phyloP scores from a whole-genome alignment of 2,797 vertebrate genomes.

The Neomorphus geoffroyi region DNA sequence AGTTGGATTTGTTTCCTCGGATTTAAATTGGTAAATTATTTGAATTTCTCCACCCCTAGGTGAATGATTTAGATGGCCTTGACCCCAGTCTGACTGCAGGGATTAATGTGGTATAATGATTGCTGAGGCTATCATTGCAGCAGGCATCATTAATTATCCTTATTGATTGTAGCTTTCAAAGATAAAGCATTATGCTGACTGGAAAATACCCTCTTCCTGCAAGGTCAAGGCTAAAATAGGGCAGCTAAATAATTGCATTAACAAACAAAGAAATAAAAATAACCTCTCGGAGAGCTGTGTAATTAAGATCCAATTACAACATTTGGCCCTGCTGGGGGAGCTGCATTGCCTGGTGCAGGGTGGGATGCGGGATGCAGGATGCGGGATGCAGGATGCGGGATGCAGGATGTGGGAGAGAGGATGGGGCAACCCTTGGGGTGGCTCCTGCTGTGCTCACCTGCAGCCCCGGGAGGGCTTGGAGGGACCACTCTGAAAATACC shows the following conservation, averaged over 20 bases:
- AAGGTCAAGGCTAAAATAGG: slow-evolving; percentile 98
- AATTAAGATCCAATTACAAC: slow-evolving; percentile 83
- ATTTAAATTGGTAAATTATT: slow-evolving; percentile 94
- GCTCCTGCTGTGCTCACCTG: not conserved
- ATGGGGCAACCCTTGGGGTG: not conserved
- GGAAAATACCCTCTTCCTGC: slow-evolving; percentile 93
- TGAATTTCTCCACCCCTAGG: slow-evolving; percentile 96
- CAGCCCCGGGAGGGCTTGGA: slow-evolving; percentile 8
- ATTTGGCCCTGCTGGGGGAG: slow-evolving; percentile 71
- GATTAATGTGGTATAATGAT: slow-evolving; percentile 99
- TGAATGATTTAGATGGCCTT: slow-evolving; percentile 97
- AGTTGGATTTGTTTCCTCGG: slow-evolving; percentile 78
- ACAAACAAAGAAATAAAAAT: slow-evolving; percentile 89
- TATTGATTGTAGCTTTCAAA: slow-evolving; percentile 99
- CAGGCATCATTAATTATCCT: slow-evolving; percentile 99
- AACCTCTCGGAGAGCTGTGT: slow-evolving; percentile 77
- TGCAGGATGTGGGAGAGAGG: not conserved
- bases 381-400: not conserved
- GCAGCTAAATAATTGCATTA: slow-evolving; percentile 87
- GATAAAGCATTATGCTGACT: slow-evolving; percentile 99
- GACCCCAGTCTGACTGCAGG: slow-evolving; percentile 96
- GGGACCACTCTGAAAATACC: slow-evolving; percentile 62
- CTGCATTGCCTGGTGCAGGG: not conserved
- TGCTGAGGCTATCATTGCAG: slow-evolving; percentile 99
- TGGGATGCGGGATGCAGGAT: not conserved